These are phyloP conservation scores for Myanophis thanlyinensis DNA, from an alignment of 2,113 vertebrate species.

Conservation along the genomic window DNA sequence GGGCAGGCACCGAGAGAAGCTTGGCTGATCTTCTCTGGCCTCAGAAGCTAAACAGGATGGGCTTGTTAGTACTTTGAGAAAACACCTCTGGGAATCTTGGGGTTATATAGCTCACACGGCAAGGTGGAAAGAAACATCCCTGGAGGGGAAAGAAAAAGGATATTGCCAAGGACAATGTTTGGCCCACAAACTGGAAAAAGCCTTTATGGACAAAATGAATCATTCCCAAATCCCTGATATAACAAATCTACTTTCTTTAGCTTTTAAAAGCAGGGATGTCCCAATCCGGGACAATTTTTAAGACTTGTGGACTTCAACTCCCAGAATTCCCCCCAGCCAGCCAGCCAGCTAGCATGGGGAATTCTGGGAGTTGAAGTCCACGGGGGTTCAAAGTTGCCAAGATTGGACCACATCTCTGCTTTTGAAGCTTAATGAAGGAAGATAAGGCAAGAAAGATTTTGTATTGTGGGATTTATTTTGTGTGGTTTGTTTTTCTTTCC, in stretches of 20 bases:
- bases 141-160: background rate
- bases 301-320: background rate
- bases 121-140: background rate
- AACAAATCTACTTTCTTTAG: background rate
- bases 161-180: background rate
- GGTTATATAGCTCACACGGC: background rate
- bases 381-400: background rate
- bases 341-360: background rate
- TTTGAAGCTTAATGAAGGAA: background rate
- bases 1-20: background rate
- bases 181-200: background rate
- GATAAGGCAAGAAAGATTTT: background rate
- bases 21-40: background rate
- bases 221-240: background rate
- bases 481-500: background rate
- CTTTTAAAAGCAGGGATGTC: background rate
- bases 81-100: background rate
- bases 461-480: background rate
- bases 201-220: background rate
- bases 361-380: background rate
- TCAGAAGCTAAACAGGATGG: background rate
- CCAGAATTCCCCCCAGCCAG: background rate
- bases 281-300: background rate
- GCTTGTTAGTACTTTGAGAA: background rate
- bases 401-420: too few species aligned